A percentile compares a stretch with the other conserved stretches of the same genome.
Evolutionary conservation across 2,888 invertebrate species (phyloP).

Genomic region (Mongoloraphidia duomilia): DNA sequence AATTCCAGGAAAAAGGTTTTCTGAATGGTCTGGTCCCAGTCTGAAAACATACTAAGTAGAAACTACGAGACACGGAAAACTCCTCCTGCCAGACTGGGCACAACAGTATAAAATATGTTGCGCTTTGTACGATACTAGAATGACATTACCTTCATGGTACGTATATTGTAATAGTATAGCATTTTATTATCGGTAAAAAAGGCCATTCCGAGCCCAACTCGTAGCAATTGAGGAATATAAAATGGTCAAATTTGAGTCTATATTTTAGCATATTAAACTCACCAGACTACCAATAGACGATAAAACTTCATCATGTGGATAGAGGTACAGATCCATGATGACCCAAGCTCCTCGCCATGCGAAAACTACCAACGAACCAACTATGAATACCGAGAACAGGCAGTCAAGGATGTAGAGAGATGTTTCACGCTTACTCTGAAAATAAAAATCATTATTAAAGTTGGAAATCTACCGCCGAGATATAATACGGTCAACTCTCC

Average conservation of each 20-base stretch:
- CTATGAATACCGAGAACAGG: constrained; percentile 69
- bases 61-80: no score
- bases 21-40: no score
- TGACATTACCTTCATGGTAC: no score
- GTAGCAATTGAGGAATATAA: neutral
- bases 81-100: no score
- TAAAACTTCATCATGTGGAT: constrained; percentile 47
- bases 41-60: no score
- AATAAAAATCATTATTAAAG: constrained; percentile 17
- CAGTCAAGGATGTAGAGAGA: constrained; percentile 69
- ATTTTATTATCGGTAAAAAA: no score
- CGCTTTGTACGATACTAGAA: no score
- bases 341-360: constrained; percentile 84
- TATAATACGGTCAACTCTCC: no score
- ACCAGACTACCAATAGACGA: constrained; percentile 72
- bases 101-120: no score
- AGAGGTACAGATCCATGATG: constrained; percentile 65
- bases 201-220: no score
- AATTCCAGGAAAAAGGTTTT: no score
- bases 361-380: constrained; percentile 73
- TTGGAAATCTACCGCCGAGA: neutral
- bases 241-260: neutral
- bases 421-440: constrained; percentile 56
- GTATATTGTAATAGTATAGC: no score
- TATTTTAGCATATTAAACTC: constrained; percentile 27